These are phyloP conservation scores for Electrophaes corylata DNA, from an alignment of 2,888 invertebrate species.

Conservation along the genomic window DNA sequence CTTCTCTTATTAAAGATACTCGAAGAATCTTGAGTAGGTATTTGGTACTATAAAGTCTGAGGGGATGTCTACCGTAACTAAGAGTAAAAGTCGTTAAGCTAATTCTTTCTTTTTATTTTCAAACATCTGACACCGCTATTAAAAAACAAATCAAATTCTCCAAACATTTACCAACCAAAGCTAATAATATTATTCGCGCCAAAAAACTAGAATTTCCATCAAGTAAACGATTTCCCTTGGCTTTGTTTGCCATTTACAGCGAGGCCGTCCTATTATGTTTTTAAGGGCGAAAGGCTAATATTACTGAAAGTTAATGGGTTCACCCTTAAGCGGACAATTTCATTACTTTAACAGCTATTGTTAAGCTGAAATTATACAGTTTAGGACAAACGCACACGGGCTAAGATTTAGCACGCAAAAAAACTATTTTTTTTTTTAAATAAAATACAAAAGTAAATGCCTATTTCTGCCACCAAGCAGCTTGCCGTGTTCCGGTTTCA, in stretches of 20 bases:
- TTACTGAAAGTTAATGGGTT: slow-evolving; percentile 36
- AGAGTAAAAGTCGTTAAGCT: no score
- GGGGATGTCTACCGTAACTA: no score
- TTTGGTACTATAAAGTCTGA: no score
- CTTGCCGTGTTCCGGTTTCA: no score
- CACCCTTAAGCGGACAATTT: slow-evolving; percentile 35
- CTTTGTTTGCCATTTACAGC: slow-evolving; percentile 29
- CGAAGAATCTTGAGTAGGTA: no score
- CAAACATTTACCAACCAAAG: slow-evolving; percentile 9
- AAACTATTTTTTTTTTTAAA: slow-evolving; percentile 4
- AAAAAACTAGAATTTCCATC: slow-evolving; percentile 27
- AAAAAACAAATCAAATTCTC: slow-evolving; percentile 10
- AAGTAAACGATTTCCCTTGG: slow-evolving; percentile 20
- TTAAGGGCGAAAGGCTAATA: slow-evolving; percentile 32
- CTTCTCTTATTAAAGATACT: no score
- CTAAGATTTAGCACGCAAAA: not conserved
- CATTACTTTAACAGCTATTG: slow-evolving; percentile 36
- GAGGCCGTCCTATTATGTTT: slow-evolving; percentile 36
- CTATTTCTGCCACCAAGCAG: no score
- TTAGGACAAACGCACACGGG: slow-evolving; percentile 7
- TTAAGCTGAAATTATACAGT: slow-evolving; percentile 27
- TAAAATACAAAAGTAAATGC: not conserved
- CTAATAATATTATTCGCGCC: slow-evolving; percentile 6
- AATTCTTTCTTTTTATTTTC: no score
- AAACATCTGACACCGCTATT: not conserved